Conservation (phyloP, 2,888 invertebrate genomes). For the Leucozona laternaria region DNA sequence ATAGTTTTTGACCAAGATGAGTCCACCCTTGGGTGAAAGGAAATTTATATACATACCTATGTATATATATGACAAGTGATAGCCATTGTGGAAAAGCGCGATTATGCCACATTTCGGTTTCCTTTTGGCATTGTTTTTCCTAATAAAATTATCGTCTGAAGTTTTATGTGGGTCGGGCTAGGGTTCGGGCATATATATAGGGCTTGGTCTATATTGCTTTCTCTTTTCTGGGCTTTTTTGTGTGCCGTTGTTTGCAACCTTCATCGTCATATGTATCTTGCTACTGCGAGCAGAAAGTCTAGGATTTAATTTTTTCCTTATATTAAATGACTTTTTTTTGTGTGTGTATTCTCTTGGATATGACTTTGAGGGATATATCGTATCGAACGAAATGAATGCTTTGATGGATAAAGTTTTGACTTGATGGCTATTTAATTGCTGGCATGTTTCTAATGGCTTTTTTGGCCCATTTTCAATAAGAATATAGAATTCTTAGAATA, state of each 20-base stretch:
- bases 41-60: not conserved
- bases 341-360: not conserved
- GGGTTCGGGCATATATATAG: no score
- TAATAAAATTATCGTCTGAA: constrained; percentile 69
- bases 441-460: constrained; percentile 67
- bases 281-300: not conserved
- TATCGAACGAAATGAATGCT: constrained; percentile 57
- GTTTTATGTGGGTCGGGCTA: constrained; percentile 48
- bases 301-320: not conserved
- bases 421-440: constrained; percentile 72
- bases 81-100: constrained; percentile 15
- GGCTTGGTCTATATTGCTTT: not conserved
- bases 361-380: constrained; percentile 63
- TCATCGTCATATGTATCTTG: not conserved
- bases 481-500: not conserved
- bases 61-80: constrained; percentile 18
- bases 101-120: constrained; percentile 33
- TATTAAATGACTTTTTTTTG: constrained; percentile 14
- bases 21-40: not conserved
- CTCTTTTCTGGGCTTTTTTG: not conserved
- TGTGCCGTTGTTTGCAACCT: not conserved
- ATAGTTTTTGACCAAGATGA: constrained; percentile 41
- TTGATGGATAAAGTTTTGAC: constrained; percentile 63
- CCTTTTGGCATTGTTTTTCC: constrained; percentile 49
- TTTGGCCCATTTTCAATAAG: constrained; percentile 35